Percentiles rank a stretch among this genome's conserved stretches.
These are phyloP conservation scores for Ctenoplectra terminalis DNA, from an alignment of 1,140 invertebrate genomes.

Conservation along the genomic window DNA sequence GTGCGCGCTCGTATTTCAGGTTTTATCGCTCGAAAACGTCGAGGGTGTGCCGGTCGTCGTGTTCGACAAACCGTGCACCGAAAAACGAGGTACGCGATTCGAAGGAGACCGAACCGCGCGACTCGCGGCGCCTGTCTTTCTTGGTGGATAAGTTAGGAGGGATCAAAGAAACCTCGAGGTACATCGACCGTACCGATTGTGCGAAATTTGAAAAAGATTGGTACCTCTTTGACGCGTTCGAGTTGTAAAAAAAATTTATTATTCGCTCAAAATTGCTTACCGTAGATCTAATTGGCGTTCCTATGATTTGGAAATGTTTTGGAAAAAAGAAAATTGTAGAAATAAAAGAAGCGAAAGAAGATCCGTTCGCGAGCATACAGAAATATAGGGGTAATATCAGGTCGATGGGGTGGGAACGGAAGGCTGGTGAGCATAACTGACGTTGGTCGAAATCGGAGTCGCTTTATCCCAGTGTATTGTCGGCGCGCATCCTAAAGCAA, in stretches of 20 bases:
- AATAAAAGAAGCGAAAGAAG: neutral
- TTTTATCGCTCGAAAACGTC: conserved; percentile 79
- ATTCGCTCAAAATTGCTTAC: too few relatives aligned
- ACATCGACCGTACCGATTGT: conserved; percentile 16
- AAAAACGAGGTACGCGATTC: conserved; percentile 8
- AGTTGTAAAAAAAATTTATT: too few relatives aligned
- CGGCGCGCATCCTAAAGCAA: conserved; percentile 80
- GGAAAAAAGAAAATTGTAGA: too few relatives aligned
- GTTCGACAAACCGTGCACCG: conserved; percentile 46
- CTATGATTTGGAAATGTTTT: too few relatives aligned
- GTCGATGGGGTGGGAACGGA: neutral
- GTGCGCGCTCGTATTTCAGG: conserved; percentile 77
- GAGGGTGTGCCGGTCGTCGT: conserved; percentile 46
- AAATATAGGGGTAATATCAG: conserved; percentile 15
- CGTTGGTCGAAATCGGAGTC: conserved; percentile 56
- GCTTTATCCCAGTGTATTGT: conserved; percentile 56
- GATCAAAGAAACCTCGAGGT: neutral
- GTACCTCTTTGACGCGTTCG: too few relatives aligned
- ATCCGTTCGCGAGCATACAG: neutral
- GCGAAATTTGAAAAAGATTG: neutral
- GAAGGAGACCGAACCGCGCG: conserved; percentile 7
- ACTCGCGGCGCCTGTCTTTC: neutral
- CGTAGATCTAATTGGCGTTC: too few relatives aligned
- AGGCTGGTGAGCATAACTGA: conserved; percentile 25
- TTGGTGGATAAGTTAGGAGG: conserved; percentile 8